These are phyloP conservation scores for Philaethria dido DNA, from an alignment of 2,888 invertebrate genomes.

Conservation along the genomic window DNA sequence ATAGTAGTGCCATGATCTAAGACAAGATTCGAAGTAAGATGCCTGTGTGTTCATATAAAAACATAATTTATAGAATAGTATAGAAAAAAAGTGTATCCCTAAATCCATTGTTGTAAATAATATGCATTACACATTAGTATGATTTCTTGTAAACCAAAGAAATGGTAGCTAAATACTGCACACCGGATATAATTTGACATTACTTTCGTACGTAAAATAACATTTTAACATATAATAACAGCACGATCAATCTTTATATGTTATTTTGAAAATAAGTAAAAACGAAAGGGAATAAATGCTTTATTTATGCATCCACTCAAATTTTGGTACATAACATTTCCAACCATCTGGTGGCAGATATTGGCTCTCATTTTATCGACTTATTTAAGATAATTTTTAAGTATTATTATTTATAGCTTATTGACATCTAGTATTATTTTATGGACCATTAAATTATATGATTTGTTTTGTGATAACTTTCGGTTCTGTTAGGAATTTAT, in stretches of 20 bases:
- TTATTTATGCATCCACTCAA: not conserved
- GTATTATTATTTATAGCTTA: conserved; percentile 53
- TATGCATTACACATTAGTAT: not conserved
- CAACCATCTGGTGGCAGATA: conserved; percentile 11
- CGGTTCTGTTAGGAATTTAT: conserved; percentile 22
- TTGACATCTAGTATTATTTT: conserved; percentile 58
- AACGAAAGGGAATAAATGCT: not conserved
- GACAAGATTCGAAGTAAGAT: conserved; percentile 74
- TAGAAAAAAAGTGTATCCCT: conserved; percentile 32
- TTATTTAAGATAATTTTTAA: conserved; percentile 22
- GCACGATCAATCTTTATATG: too few species aligned
- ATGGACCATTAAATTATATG: conserved; percentile 49
- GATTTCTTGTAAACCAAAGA: conserved; percentile 19
- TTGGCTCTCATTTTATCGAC: conserved; percentile 28
- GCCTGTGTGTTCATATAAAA: conserved; percentile 79
- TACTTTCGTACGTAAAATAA: too few species aligned
- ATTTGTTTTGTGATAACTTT: conserved; percentile 49
- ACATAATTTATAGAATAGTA: conserved; percentile 56
- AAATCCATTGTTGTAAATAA: conserved; percentile 34
- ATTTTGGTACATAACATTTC: not conserved
- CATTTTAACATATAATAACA: not conserved
- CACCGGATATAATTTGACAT: too few species aligned
- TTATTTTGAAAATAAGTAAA: too few species aligned
- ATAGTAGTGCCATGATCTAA: conserved; percentile 70
- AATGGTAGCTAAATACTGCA: not conserved